Conservation (phyloP, 2,113 vertebrate genomes). For the Mugil cephalus region DNA sequence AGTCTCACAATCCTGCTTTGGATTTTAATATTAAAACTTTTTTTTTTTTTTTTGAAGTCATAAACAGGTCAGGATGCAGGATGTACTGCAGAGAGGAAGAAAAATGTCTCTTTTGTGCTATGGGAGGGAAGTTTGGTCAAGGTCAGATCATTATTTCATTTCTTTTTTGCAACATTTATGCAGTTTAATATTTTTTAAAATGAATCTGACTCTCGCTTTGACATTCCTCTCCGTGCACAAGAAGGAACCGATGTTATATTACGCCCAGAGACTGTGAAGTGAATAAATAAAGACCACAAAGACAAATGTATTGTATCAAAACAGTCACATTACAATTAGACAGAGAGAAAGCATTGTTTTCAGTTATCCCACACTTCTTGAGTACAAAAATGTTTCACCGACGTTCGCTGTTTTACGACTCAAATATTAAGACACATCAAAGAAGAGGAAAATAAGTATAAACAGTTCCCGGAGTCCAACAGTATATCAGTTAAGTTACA, state of each 20-base stretch:
- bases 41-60: neutral
- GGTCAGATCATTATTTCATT: too few relatives aligned
- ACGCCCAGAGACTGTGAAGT: neutral
- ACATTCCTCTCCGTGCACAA: too few relatives aligned
- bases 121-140: too few relatives aligned
- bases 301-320: slow-evolving; percentile 55
- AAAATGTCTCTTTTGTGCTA: neutral
- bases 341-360: slow-evolving; percentile 45
- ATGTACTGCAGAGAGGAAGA: neutral
- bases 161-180: too few relatives aligned
- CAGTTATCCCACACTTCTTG: slow-evolving; percentile 41
- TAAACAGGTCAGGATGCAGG: neutral
- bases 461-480: slow-evolving; percentile 58
- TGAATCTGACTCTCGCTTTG: neutral
- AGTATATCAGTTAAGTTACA: slow-evolving; percentile 72
- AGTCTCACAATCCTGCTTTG: too few relatives aligned
- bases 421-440: slow-evolving; percentile 59
- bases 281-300: slow-evolving; percentile 50
- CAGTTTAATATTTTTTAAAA: neutral
- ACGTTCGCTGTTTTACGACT: slow-evolving; percentile 66
- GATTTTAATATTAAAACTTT: too few relatives aligned
- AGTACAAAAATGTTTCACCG: slow-evolving; percentile 68
- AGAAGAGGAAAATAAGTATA: slow-evolving; percentile 44
- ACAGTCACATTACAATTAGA: slow-evolving; percentile 64
- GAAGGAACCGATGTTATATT: too few relatives aligned